Evolutionary conservation across 1,140 invertebrate species (phyloP), one percentile per base, ranked within the genome.

Genomic region (Drosophila triauraria): DNA sequence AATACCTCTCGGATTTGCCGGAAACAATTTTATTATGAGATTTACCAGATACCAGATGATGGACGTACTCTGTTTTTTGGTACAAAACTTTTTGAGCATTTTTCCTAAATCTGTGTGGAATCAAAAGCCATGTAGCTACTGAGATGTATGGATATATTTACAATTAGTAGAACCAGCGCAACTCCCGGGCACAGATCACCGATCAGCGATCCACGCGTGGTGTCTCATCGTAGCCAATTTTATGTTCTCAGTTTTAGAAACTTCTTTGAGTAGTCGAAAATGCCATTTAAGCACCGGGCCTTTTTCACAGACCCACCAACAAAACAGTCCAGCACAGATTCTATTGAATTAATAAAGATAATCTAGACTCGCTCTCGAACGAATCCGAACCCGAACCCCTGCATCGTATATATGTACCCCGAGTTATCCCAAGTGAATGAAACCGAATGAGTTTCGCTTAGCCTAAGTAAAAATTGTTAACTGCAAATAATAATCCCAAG

Each of bases 21-120:
- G 62, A 75, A 57, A 77, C 64, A 67, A 84, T 90, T 86, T 90
- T 90, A 82, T 79, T 83, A 80, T 78, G 85, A 90, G 75, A 90
- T 90, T 88, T 86, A 85, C 80, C 69, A 47, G 59, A 75, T 43
- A 20, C 27, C 27, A 27, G 27, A 6, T 20, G 58, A 61, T 77
- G 67, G 81, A 85, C 75, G 70, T 90, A 85, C 78, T 78, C 80
- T 62, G 63, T 80, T 80, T 56, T 84, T 88, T 83, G 80, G 83
- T 88, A 87, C 84, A 87, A 56, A 69, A 83, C 83, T 90, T 88
- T 88, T 88, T 90, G 81, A 91, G 85, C 85, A 86, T 90, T 88
- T 88, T 90, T 79, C 78, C 51, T 40, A 79, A 67, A 65, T 75
- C 63, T 70, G 75, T 83, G 50, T 83, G 50, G 76, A 71, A 70